These are phyloP conservation scores for Acanthurus tractus DNA, from an alignment of 2,797 vertebrate genomes.

Conservation along the genomic window DNA sequence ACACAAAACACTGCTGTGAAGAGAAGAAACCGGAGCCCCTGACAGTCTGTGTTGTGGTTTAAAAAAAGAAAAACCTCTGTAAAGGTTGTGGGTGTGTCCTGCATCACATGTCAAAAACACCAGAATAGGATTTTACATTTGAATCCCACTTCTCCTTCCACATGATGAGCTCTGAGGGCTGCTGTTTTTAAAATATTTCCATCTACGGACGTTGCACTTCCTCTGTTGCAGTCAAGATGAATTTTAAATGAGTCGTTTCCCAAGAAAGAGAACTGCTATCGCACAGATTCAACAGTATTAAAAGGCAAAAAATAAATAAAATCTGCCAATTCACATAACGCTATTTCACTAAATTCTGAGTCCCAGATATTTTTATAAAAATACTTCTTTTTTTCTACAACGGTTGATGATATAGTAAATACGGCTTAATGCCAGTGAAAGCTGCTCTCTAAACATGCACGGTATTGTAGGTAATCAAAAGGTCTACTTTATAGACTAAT, in stretches of 20 bases:
- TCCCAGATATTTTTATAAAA: constrained; percentile 84
- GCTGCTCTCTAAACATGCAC: constrained; percentile 88
- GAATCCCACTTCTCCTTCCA: constrained; percentile 6
- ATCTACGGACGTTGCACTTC: constrained; percentile 10
- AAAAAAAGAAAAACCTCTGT: constrained; percentile 10
- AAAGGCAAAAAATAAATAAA: constrained; percentile 82
- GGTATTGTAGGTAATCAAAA: constrained; percentile 77
- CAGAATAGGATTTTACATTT: constrained; percentile 5
- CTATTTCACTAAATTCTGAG: constrained; percentile 67
- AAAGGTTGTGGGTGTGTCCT: neutral
- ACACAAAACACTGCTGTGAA: constrained; percentile 25
- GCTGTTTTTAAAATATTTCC: constrained; percentile 31
- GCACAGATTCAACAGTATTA: constrained; percentile 70
- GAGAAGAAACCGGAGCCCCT: constrained; percentile 9
- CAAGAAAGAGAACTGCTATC: constrained; percentile 72
- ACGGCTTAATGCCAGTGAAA: constrained; percentile 81
- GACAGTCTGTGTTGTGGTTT: constrained; percentile 15
- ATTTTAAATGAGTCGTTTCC: constrained; percentile 56
- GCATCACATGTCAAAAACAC: constrained; percentile 8
- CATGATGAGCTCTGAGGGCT: constrained; percentile 24
- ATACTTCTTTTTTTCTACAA: constrained; percentile 84
- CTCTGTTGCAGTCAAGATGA: constrained; percentile 22
- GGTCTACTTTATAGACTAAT: constrained; percentile 73
- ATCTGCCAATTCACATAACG: constrained; percentile 74
- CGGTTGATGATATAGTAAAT: constrained; percentile 80